A percentile compares a stretch with the other conserved stretches of the same genome.
Evolutionary conservation across 2,113 vertebrate species (phyloP).

Genomic region (Dipodomys spectabilis): DNA sequence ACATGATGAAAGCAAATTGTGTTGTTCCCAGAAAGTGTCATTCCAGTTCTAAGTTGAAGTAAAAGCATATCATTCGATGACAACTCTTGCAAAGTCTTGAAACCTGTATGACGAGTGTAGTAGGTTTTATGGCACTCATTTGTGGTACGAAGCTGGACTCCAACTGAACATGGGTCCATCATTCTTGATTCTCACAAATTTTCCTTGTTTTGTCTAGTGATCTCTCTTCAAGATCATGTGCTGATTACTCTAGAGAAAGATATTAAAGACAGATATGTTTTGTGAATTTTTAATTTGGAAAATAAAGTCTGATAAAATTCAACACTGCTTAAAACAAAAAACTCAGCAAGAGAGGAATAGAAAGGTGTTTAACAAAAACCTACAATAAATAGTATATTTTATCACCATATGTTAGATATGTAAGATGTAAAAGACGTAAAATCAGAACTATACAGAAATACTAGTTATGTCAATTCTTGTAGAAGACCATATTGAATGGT

Average conservation of each 20-base stretch:
- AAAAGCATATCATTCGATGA: constrained; percentile 87
- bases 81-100: constrained; percentile 87
- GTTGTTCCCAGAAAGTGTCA: constrained; percentile 85
- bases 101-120: constrained; percentile 87
- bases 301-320: constrained; percentile 32
- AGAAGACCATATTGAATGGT: background rate
- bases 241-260: constrained; percentile 79
- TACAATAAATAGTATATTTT: constrained; percentile 2
- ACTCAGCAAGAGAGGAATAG: background rate
- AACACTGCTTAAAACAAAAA: constrained; percentile 2
- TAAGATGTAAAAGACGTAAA: background rate
- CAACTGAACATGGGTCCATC: constrained; percentile 89
- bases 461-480: background rate
- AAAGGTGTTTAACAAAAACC: constrained; percentile 14
- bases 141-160: constrained; percentile 86
- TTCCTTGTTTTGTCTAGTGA: constrained; percentile 59
- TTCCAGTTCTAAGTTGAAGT: constrained; percentile 89
- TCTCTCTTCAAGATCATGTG: constrained; percentile 62
- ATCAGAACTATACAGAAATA: background rate
- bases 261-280: constrained; percentile 76
- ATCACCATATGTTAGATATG: background rate
- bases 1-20: constrained; percentile 90
- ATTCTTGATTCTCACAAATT: constrained; percentile 65
- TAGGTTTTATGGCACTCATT: constrained; percentile 88
- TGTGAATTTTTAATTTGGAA: constrained; percentile 58